A percentile compares a stretch with the other conserved stretches of the same genome.
These are phyloP conservation scores for Malthinus flaveolus DNA, from an alignment of 2,888 invertebrate genomes.

Conservation along the genomic window DNA sequence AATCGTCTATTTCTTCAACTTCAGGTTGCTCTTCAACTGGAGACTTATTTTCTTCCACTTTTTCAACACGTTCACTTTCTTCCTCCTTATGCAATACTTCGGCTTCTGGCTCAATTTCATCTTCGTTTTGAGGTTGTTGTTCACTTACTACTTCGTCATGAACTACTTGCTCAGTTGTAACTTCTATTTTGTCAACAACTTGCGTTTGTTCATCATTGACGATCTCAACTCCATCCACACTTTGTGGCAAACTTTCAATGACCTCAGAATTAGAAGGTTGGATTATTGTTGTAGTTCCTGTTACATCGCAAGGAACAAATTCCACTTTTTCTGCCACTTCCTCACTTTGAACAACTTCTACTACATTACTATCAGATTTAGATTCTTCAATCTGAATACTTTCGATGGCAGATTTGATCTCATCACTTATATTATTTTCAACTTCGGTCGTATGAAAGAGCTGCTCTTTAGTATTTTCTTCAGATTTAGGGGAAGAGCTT, in stretches of 20 bases:
- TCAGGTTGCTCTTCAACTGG: not conserved
- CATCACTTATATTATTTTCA: not conserved
- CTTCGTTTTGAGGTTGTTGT: conserved; percentile 14
- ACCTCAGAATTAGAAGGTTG: not conserved
- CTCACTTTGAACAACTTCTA: not conserved
- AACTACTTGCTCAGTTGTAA: conserved; percentile 35
- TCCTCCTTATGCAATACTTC: conserved; percentile 1
- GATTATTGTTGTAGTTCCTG: conserved; percentile 31
- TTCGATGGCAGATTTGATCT: not conserved
- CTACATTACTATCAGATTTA: not conserved
- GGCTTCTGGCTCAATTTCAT: conserved; percentile 5
- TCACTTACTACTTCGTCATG: conserved; percentile 18
- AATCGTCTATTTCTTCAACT: conserved; percentile 1
- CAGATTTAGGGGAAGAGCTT: too few relatives aligned
- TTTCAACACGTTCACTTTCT: not conserved
- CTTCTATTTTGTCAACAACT: conserved; percentile 56
- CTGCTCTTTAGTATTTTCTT: not conserved
- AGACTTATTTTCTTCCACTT: conserved; percentile 4
- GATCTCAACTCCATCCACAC: conserved; percentile 37
- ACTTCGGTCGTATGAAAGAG: not conserved
- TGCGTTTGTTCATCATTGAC: conserved; percentile 50
- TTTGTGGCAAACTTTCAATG: not conserved
- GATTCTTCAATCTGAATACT: not conserved
- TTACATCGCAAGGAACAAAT: not conserved
- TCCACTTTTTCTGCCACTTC: not conserved